These are phyloP conservation scores for Platyscapa corneri DNA, from an alignment of 1,140 invertebrate species.

Conservation along the genomic window DNA sequence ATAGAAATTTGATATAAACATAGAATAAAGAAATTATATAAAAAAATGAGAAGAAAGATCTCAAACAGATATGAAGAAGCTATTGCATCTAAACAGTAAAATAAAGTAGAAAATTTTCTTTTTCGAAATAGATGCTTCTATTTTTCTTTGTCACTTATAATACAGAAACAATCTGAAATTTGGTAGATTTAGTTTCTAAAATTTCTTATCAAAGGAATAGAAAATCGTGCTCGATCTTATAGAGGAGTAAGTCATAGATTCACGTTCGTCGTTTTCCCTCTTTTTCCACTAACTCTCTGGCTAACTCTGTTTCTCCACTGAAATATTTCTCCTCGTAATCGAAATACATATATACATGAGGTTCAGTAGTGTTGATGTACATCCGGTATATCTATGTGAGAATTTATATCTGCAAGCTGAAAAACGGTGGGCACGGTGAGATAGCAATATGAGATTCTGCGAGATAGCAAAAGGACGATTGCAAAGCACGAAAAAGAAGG, in stretches of 20 bases:
- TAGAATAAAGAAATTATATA: no score
- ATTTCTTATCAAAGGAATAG: conserved; percentile 32
- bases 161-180: conserved; percentile 31
- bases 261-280: conserved; percentile 38
- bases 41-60: background rate
- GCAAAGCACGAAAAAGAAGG: background rate
- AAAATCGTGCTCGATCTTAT: conserved; percentile 35
- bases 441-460: conserved; percentile 46
- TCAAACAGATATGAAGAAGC: conserved; percentile 16
- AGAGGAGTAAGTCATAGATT: background rate
- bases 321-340: conserved; percentile 60
- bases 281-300: conserved; percentile 15
- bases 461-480: background rate
- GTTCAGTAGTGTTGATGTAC: conserved; percentile 59
- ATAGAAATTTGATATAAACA: no score
- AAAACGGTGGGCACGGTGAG: conserved; percentile 26
- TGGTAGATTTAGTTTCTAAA: background rate
- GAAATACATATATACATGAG: conserved; percentile 65
- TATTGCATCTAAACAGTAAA: conserved; percentile 42
- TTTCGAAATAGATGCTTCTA: background rate
- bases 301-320: background rate
- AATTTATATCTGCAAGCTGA: conserved; percentile 11
- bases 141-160: background rate
- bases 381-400: conserved; percentile 42
- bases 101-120: conserved; percentile 19